A percentile compares a stretch with the other conserved stretches of the same genome.
These are phyloP conservation scores for Rhabdornis inornatus DNA, from an alignment of 2,113 vertebrate genomes.

Conservation along the genomic window DNA sequence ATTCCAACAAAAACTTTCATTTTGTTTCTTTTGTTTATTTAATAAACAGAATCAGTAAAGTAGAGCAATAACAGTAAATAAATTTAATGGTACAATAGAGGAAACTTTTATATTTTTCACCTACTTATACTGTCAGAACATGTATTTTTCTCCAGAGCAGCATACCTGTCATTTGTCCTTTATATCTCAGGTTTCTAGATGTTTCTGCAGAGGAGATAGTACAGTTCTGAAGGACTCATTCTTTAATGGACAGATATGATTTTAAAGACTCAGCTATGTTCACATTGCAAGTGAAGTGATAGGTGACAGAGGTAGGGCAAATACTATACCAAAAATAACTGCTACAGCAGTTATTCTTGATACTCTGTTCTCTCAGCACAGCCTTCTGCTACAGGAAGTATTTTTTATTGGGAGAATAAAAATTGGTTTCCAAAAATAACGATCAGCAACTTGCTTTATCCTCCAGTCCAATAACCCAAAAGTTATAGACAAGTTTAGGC, in stretches of 20 bases:
- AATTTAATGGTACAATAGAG: background rate
- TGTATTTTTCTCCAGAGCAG: background rate
- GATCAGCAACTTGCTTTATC: background rate
- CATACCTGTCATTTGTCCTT: background rate
- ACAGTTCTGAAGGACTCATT: background rate
- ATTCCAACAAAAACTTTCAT: background rate
- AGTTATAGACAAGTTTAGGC: background rate
- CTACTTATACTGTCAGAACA: background rate
- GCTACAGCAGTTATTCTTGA: background rate
- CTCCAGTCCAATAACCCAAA: background rate
- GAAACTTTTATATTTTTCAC: background rate
- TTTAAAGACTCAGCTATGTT: background rate
- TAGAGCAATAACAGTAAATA: background rate
- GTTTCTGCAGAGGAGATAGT: background rate
- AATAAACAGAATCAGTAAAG: background rate
- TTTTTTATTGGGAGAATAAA: background rate
- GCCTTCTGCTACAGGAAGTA: background rate
- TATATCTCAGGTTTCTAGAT: background rate
- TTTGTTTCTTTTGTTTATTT: background rate
- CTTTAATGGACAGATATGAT: background rate
- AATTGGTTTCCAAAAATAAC: background rate
- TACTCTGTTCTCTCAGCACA: background rate
- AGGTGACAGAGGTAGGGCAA: background rate
- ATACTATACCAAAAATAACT: background rate
- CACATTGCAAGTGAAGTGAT: background rate